Conservation (phyloP, 2,797 vertebrate species). For the Chiloscyllium punctatum region DNA sequence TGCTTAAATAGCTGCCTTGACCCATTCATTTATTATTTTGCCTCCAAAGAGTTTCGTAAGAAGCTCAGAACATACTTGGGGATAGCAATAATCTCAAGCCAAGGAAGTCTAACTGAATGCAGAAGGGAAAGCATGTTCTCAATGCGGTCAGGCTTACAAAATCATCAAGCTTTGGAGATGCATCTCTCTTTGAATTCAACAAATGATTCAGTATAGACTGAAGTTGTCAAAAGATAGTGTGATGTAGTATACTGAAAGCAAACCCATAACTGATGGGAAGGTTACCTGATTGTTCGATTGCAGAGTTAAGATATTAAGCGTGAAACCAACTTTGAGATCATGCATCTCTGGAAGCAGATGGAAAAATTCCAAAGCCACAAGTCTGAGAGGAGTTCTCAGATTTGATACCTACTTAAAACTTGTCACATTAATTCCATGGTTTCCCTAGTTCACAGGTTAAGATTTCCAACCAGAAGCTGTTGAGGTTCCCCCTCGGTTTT, state of each 20-base stretch:
- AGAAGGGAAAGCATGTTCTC: constrained; percentile 63
- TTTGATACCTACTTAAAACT: neutral
- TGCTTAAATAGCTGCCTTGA: constrained; percentile 88
- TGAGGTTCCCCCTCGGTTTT: neutral
- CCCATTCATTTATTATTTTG: constrained; percentile 93
- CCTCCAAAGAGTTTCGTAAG: constrained; percentile 78
- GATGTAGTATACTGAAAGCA: too few relatives aligned
- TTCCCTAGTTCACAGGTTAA: neutral
- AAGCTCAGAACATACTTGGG: constrained; percentile 64
- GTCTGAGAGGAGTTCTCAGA: neutral
- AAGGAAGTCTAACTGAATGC: constrained; percentile 48
- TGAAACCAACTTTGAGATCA: neutral
- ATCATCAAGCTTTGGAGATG: constrained; percentile 47
- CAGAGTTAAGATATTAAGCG: neutral
- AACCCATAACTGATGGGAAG: neutral
- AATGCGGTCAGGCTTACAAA: constrained; percentile 48
- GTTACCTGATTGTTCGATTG: neutral
- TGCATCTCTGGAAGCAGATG: neutral
- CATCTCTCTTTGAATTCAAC: neutral
- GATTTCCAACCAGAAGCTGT: too few relatives aligned
- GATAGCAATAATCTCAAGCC: constrained; percentile 48
- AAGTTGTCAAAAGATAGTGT: neutral
- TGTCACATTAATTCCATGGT: neutral
- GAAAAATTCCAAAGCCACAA: neutral
- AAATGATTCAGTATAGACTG: neutral